These are phyloP conservation scores for Coenonympha glycerion DNA, from an alignment of 2,888 invertebrate species.

Conservation along the genomic window DNA sequence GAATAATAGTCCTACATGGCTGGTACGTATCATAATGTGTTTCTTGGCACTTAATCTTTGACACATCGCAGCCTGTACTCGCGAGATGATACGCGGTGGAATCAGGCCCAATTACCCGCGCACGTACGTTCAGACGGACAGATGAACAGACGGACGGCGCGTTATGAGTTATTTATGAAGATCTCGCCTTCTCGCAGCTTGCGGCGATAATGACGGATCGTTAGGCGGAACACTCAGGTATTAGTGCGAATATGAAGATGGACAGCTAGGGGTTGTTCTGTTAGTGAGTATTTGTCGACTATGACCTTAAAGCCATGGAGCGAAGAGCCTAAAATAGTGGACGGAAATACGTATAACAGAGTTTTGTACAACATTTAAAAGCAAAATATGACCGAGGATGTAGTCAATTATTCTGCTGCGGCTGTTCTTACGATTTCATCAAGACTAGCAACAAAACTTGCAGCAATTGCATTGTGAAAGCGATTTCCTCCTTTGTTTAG, in stretches of 20 bases:
- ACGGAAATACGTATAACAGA: too few relatives aligned
- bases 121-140: not conserved
- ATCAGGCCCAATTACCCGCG: conserved; percentile 29
- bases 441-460: too few relatives aligned
- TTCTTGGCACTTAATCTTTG: conserved; percentile 16
- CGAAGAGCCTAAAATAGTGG: too few relatives aligned
- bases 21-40: not conserved
- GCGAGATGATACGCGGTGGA: conserved; percentile 16
- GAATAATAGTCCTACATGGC: not conserved
- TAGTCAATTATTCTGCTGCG: too few relatives aligned
- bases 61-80: not conserved
- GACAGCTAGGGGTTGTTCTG: conserved; percentile 1
- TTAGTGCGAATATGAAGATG: conserved; percentile 6
- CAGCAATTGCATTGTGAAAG: too few relatives aligned
- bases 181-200: conserved; percentile 15
- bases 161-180: conserved; percentile 41
- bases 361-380: too few relatives aligned
- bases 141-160: conserved; percentile 25
- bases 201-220: conserved; percentile 21
- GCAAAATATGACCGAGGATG: too few relatives aligned
- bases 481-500: too few relatives aligned
- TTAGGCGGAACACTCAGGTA: conserved; percentile 9
- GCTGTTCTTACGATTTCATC: too few relatives aligned
- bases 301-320: too few relatives aligned
- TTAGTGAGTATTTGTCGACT: too few relatives aligned